These are phyloP conservation scores for Myrmecophaga tridactyla DNA, from an alignment of 2,113 vertebrate genomes.

Conservation along the genomic window DNA sequence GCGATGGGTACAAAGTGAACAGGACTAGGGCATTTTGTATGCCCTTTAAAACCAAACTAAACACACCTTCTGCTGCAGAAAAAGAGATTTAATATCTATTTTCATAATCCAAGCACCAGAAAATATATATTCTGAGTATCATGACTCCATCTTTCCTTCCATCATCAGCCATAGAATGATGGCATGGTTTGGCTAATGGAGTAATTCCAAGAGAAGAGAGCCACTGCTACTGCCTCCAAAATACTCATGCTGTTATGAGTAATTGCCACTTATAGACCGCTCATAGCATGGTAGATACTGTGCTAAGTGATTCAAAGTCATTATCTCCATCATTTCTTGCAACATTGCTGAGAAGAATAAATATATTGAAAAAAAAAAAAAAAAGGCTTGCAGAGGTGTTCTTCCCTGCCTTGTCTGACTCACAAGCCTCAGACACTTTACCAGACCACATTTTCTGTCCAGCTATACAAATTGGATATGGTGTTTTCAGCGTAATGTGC, in stretches of 20 bases:
- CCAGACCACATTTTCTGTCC: not conserved
- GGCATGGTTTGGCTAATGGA: not conserved
- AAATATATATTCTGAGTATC: not conserved
- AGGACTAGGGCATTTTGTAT: not conserved
- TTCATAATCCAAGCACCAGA: not conserved
- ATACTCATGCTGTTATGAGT: not conserved
- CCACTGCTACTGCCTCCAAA: not conserved
- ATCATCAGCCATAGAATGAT: not conserved
- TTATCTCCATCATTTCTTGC: not conserved
- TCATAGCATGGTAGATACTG: not conserved
- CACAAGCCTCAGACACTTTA: not conserved
- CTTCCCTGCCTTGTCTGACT: not conserved
- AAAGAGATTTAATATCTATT: not conserved
- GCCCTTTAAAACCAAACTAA: not conserved
- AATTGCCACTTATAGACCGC: not conserved
- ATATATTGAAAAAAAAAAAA: not conserved
- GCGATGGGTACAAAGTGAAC: not conserved
- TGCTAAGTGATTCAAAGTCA: not conserved
- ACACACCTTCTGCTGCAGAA: not conserved
- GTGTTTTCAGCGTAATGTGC: not conserved
- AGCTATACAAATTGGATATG: not conserved
- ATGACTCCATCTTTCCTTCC: not conserved
- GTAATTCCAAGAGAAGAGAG: not conserved
- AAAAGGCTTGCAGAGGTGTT: accelerated
- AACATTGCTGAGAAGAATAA: not conserved